Percentiles rank a stretch among this genome's conserved stretches.
Evolutionary conservation across 1,140 invertebrate genomes (phyloP).

Genomic region (Meloidogyne hapla): DNA sequence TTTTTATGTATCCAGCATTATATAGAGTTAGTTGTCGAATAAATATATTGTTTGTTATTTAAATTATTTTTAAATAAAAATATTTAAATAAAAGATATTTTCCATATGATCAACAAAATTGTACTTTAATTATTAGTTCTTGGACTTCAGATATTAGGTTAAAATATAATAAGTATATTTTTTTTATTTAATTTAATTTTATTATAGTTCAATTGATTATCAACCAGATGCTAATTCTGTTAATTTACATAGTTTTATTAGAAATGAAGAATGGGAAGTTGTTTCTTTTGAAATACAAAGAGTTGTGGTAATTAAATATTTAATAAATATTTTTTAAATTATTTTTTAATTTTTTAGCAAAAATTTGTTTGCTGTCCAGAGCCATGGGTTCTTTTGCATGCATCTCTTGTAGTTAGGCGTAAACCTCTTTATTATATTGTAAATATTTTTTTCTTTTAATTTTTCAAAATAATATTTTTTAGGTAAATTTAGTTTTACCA

Average conservation of each 20-base stretch:
- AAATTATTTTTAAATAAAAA: conserved; percentile 16
- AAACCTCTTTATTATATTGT: conserved; percentile 63
- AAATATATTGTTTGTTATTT: conserved; percentile 51
- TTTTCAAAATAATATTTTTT: conserved; percentile 31
- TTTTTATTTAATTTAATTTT: not conserved
- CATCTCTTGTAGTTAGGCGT: conserved; percentile 56
- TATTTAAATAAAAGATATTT: conserved; percentile 49
- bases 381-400: conserved; percentile 61
- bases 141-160: conserved; percentile 57
- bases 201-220: conserved; percentile 59
- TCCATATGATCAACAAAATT: conserved; percentile 62
- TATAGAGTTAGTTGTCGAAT: conserved; percentile 61
- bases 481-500: conserved; percentile 60
- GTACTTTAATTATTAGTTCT: conserved; percentile 61
- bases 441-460: conserved; percentile 24
- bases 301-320: conserved; percentile 46
- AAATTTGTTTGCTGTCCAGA: conserved; percentile 62
- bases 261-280: conserved; percentile 64
- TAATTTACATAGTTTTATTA: conserved; percentile 63
- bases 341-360: too few species aligned
- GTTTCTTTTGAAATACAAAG: conserved; percentile 58
- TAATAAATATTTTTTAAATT: too few species aligned
- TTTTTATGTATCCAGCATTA: conserved; percentile 63
- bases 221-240: conserved; percentile 57
- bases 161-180: too few species aligned